Evolutionary conservation across 2,113 vertebrate species (phyloP), one percentile per base, ranked within the genome.

Genomic region (Alces alces): DNA sequence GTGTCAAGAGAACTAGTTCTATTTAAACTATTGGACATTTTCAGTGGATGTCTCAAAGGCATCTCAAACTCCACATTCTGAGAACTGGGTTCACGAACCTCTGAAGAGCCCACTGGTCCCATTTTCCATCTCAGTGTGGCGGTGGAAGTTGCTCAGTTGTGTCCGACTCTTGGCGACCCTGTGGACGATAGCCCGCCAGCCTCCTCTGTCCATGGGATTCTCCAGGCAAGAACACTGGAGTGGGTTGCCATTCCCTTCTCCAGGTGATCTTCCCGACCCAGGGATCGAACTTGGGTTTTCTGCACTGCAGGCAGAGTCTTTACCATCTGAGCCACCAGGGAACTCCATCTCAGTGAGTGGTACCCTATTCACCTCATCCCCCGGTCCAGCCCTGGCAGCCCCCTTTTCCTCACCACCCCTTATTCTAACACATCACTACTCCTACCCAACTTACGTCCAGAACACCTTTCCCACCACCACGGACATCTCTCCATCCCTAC

Each of bases 211-310:
- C 66, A 70, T 70, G 66, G n/a, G 66, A 36, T 23, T 39, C 66
- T 70, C 19, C 19, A 70, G 66, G 66, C n/a, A 70, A 70, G n/a
- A 70, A 39, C 21, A 70, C n/a, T 23, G n/a, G 66, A 70, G 19
- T 70, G n/a, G 19, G 10, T 23, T 39, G 66, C 66, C 66, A 39
- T 39, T 39, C 19, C n/a, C n/a, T 39, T 23, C n/a, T 70, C n/a
- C 10, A 1, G 5, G 10, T 2, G n/a, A 70, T 70, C 10, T 39
- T 70, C 10, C n/a, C 0, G 0, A 39, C 9, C 19, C 19, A 23
- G n/a, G n/a, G 66, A 39, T 70, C 10, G 2, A 70, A 70, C 66
- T 11, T 39, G 66, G 66, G n/a, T 39, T 39, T 70, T 19, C n/a
- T 39, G 66, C n/a, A 70, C 66, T 70, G 66, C 66, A 70, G 66